phyloP scores from a whole-genome alignment of 2,113 vertebrate species.

The Melospiza melodia region DNA sequence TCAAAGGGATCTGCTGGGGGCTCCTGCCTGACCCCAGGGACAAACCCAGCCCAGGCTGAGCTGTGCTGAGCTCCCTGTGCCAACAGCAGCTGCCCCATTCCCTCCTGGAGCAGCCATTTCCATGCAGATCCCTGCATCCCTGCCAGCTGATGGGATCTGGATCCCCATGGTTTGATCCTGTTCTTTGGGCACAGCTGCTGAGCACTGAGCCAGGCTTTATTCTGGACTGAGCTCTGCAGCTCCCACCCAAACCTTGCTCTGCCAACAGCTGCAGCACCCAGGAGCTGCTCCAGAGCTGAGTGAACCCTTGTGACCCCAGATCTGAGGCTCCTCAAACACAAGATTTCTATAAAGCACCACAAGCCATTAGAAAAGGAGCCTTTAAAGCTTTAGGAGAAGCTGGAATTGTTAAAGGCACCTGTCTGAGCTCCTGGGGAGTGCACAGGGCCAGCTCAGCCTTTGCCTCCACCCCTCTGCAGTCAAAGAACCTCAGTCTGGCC shows the following conservation, averaged over 20 bases:
- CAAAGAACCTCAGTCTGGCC: neutral
- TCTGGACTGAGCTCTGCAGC: neutral
- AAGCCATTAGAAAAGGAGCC: neutral
- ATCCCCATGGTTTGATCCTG: neutral
- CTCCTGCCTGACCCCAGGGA: neutral
- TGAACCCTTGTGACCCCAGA: neutral
- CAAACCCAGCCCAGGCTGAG: neutral
- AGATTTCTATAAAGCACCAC: neutral
- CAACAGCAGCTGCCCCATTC: neutral
- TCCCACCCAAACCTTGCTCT: neutral
- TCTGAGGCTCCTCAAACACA: neutral
- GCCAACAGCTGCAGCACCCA: neutral
- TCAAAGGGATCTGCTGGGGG: neutral
- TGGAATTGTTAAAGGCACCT: neutral
- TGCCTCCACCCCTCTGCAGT: neutral
- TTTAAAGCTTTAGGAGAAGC: neutral
- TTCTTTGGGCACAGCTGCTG: neutral
- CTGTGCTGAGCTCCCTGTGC: neutral
- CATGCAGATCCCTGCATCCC: neutral
- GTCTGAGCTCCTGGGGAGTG: neutral
- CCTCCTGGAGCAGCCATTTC: neutral
- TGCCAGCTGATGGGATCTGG: neutral
- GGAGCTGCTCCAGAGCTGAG: neutral
- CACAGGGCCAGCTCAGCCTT: neutral
- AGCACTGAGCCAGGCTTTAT: neutral